Evolutionary conservation across 2,113 vertebrate species (phyloP).

Genomic region (Cygnus atratus): DNA sequence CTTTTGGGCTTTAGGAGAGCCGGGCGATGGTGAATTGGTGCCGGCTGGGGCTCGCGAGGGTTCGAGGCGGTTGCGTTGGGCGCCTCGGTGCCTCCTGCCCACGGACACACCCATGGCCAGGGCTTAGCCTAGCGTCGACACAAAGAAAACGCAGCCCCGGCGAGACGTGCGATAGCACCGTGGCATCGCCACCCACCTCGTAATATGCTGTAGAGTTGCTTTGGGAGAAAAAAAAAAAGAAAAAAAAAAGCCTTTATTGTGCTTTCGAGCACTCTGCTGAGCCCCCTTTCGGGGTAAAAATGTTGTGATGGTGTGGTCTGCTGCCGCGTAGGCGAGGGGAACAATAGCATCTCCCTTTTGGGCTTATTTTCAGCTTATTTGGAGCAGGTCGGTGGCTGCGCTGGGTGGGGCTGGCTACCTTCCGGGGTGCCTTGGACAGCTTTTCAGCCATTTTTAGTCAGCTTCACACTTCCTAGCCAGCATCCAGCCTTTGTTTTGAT

Average conservation of each 20-base stretch:
- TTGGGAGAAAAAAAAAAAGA: neutral
- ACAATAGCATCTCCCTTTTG: conserved; percentile 30
- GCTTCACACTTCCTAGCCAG: conserved; percentile 64
- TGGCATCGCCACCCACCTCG: conserved; percentile 9
- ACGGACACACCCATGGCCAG: conserved; percentile 78
- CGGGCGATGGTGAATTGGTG: neutral
- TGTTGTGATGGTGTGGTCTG: neutral
- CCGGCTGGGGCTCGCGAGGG: neutral
- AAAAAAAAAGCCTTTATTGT: neutral
- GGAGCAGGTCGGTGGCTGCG: conserved; percentile 39
- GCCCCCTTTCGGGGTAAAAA: neutral
- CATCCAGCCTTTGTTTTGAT: conserved; percentile 77
- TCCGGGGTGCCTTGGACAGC: conserved; percentile 52
- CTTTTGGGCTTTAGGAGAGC: neutral
- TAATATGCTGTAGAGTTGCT: neutral
- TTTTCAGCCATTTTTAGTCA: conserved; percentile 85
- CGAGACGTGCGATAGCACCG: neutral
- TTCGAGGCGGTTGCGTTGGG: conserved; percentile 13
- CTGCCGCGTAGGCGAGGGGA: neutral
- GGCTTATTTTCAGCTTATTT: conserved; percentile 46
- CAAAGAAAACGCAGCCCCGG: conserved; percentile 69
- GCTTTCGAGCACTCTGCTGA: neutral
- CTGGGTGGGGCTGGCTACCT: conserved; percentile 81
- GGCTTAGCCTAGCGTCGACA: conserved; percentile 62
- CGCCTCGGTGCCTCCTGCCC: conserved; percentile 40